A percentile compares a stretch with the other conserved stretches of the same genome.
Evolutionary conservation across 2,888 invertebrate genomes (phyloP).

Genomic region (Liopterus haemorrhoidalis): DNA sequence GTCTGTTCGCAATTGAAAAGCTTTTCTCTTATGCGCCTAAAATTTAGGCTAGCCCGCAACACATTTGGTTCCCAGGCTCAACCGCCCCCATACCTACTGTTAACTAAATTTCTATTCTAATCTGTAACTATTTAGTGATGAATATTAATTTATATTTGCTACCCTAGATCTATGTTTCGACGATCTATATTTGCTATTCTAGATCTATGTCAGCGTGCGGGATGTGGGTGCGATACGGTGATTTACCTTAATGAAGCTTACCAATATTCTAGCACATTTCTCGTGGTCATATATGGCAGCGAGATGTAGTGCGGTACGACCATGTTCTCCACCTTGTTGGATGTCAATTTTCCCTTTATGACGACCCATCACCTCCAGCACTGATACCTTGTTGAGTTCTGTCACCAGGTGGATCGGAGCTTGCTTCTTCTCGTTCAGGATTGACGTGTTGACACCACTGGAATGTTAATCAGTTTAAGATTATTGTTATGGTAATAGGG

Average conservation of each 20-base stretch:
- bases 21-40: too few species aligned
- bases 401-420: constrained; percentile 76
- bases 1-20: too few species aligned
- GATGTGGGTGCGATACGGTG: not conserved
- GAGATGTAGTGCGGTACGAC: constrained; percentile 74
- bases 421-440: constrained; percentile 71
- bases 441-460: constrained; percentile 63
- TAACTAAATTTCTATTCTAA: too few species aligned
- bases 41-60: too few species aligned
- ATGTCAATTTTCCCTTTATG: constrained; percentile 66
- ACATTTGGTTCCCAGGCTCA: too few species aligned
- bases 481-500: too few species aligned
- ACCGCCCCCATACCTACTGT: too few species aligned
- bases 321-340: constrained; percentile 71
- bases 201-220: not conserved
- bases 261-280: constrained; percentile 73
- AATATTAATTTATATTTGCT: too few species aligned
- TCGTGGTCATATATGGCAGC: constrained; percentile 81
- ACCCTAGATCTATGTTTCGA: too few species aligned
- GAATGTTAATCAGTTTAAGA: too few species aligned
- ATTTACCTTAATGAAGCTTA: constrained; percentile 44
- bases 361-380: constrained; percentile 62
- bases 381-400: constrained; percentile 66
- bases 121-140: too few species aligned
- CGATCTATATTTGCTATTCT: not conserved